Evolutionary conservation across 2,888 invertebrate species (phyloP), one percentile per base, ranked within the genome.

Genomic region (Autographa gamma): DNA sequence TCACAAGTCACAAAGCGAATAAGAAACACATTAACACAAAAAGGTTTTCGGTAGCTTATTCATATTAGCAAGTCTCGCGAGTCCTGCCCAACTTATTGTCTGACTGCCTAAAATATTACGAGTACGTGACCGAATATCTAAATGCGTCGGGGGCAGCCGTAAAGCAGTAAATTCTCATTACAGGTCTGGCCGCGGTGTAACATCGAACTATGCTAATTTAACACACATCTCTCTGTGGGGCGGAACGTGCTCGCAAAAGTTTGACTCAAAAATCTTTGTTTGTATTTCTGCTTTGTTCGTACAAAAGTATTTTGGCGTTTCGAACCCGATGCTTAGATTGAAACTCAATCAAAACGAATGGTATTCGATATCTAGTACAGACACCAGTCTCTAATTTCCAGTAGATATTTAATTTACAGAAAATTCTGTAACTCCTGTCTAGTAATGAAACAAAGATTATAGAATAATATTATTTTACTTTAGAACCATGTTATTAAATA

Each of bases 151-250:
- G 77, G 73, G 80, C 76, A 81, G 77, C 80, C 80, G 84, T 82
- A 86, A 84, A 85, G 86, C 87, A 83, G 90, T 92, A 92, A 91
- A 92, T 91, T 90, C 88, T 90, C 89, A 90, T 93, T 93, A 92
- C 82, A 64, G 73, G 76, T 79, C 80, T 78, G 71, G 67, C 82
- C 85, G 86, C 81, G 87, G 83, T 83, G 87, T 81, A 83, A 84
- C 82, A 87, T 91, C 89, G 90, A 91, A 92, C 91, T 91, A 92
- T 92, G 91, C 91, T 93, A 93, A 93, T 93, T 90, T 89, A 87
- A 89, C 89, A 85, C 85, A 90, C 85, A 85, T 85, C 86, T 86
- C 87, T 84, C 84, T 70, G 66, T 16, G 25, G 34, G 31, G 63
- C 75, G 63, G 71, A 77, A 80, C 77, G 65, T 63, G 67, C 52